These are phyloP conservation scores for Antheraea assamensis DNA, from an alignment of 2,888 invertebrate species.

Conservation along the genomic window DNA sequence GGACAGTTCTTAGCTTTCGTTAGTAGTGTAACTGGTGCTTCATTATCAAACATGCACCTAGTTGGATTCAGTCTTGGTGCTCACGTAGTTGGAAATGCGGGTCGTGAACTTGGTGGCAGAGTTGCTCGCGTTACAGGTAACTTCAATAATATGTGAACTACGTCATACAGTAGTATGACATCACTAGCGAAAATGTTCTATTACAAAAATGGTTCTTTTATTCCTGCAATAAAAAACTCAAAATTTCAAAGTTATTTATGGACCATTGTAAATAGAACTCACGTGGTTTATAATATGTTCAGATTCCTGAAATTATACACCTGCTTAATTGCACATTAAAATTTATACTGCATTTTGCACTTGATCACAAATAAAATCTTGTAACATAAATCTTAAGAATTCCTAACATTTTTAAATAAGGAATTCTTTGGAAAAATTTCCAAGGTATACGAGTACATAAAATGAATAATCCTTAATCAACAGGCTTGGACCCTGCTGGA, in stretches of 20 bases:
- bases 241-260: neutral
- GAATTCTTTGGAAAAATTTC: no score
- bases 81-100: constrained; percentile 71
- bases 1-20: constrained; percentile 67
- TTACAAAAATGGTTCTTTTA: neutral
- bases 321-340: neutral
- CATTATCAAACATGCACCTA: constrained; percentile 59
- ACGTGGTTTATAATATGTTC: neutral
- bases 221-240: no score
- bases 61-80: constrained; percentile 77
- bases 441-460: no score
- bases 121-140: constrained; percentile 66
- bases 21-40: constrained; percentile 48
- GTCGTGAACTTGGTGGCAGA: constrained; percentile 57
- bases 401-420: neutral
- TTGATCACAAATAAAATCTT: neutral
- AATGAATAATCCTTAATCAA: neutral
- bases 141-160: neutral
- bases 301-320: neutral
- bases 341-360: neutral
- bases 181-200: neutral
- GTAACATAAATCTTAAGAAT: neutral
- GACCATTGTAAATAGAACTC: neutral
- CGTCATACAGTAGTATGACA: neutral
- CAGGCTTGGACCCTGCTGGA: constrained; percentile 59